Percentiles rank a stretch among this genome's conserved stretches.
phyloP scores from a whole-genome alignment of 37 sponge, comb jelly and placozoan genomes.

The Mnemiopsis leidyi region DNA sequence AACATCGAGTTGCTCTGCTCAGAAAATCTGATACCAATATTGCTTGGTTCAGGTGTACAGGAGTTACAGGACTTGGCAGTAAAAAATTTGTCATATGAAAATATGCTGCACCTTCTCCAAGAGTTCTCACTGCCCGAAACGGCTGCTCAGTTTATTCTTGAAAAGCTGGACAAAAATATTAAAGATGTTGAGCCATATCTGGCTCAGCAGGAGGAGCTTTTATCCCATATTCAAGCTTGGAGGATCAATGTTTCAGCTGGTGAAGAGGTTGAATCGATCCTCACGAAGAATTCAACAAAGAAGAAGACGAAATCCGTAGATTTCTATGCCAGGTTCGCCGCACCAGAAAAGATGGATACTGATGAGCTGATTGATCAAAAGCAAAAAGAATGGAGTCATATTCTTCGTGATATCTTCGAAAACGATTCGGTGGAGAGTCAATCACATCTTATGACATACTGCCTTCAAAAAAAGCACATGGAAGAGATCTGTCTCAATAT shows the following conservation, averaged over 20 bases:
- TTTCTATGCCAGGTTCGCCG: neutral
- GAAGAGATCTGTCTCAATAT: slow-evolving; percentile 54
- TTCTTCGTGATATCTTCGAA: slow-evolving; percentile 14
- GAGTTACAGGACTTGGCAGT: slow-evolving; percentile 19
- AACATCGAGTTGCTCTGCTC: neutral
- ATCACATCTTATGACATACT: slow-evolving; percentile 25
- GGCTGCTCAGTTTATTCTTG: slow-evolving; percentile 3
- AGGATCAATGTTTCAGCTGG: neutral
- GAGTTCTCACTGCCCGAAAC: slow-evolving; percentile 25
- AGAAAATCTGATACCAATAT: neutral
- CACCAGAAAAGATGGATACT: neutral
- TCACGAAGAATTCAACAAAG: neutral
- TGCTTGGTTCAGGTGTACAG: neutral
- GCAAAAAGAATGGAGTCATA: slow-evolving; percentile 3
- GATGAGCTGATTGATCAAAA: neutral
- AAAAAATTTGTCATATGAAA: neutral
- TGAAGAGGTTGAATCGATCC: neutral
- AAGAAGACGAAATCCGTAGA: neutral
- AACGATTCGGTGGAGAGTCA: slow-evolving; percentile 34
- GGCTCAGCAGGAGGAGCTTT: slow-evolving; percentile 1
- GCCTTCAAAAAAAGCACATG: slow-evolving; percentile 29
- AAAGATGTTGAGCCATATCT: neutral
- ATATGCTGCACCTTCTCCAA: slow-evolving; percentile 3
- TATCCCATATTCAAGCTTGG: slow-evolving; percentile 57
- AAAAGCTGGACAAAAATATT: neutral